Conservation (phyloP, 2,888 invertebrate species). For the Aromia moschata region DNA sequence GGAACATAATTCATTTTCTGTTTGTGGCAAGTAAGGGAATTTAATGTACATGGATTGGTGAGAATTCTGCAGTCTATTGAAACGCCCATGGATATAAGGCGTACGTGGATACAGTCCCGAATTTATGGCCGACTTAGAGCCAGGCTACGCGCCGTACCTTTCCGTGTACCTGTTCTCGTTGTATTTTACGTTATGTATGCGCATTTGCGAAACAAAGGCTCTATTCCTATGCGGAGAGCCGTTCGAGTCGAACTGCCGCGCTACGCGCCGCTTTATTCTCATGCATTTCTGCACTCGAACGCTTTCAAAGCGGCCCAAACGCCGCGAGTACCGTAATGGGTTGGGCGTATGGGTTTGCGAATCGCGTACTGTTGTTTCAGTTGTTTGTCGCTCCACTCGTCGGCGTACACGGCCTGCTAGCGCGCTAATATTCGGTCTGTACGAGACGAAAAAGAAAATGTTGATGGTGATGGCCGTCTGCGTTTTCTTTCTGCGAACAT, state of each 20-base stretch:
- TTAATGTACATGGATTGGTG: too few species aligned
- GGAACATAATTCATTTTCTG: too few species aligned
- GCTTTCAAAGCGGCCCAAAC: constrained; percentile 12
- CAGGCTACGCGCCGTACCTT: constrained; percentile 11
- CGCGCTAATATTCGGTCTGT: not conserved
- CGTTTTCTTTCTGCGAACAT: not conserved
- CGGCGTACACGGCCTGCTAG: too few species aligned
- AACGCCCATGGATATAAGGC: too few species aligned
- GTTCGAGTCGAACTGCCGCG: constrained; percentile 24
- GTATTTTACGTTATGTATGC: constrained; percentile 25
- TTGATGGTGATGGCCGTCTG: not conserved
- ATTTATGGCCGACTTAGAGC: not conserved
- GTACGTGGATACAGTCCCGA: constrained; percentile 12
- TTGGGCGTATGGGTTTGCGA: constrained; percentile 8
- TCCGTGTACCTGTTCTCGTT: constrained; percentile 14
- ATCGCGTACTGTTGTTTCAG: not conserved
- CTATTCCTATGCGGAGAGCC: constrained; percentile 23
- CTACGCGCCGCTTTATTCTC: constrained; percentile 26
- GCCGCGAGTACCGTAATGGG: constrained; percentile 18
- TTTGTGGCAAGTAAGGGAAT: too few species aligned
- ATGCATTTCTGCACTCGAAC: constrained; percentile 26
- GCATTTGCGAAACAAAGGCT: constrained; percentile 25
- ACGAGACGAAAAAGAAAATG: not conserved
- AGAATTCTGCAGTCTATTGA: too few species aligned
- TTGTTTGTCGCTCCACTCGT: not conserved